Evolutionary conservation across 37 sponge, comb jelly and placozoan species (phyloP), one percentile per base, ranked within the genome.

Genomic region (Halisarca cf. caerulea): DNA sequence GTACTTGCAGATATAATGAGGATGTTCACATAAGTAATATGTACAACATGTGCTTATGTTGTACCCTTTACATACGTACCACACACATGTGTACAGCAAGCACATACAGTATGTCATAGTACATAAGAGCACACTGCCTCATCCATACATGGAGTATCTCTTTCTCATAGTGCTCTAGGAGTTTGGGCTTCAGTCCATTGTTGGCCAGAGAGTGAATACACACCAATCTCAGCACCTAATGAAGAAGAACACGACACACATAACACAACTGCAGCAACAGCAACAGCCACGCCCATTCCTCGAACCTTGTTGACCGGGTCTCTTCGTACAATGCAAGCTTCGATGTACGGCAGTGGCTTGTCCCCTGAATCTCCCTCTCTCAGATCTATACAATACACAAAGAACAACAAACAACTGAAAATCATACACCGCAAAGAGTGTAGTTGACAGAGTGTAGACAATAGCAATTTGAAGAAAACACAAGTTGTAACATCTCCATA

Each of bases 161-260:
- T 37, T 87, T 71, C 79, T 89, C 87, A 79, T 99, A 99, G 64
- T 85, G 72, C 42, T 99, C 99, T 59, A 94, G 58, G 18, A 99
- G 80, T 40, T 93, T 94, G 39, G 90, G 89, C 59, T 87, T 94
- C 28, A 99, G 83, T 4, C 99, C 99, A 88, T 90, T 91, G 61
- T 84, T 91, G 27, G 90, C 93, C 33, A 91, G 85, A 61, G 93
- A 94, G 85, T 99, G 99, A 77, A 96, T 78, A 58, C 97, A 96
- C 6, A 99, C 90, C 75, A 99, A 86, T 55, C 94, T 58, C 64
- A 99, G 82, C 5, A 94, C 84, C 95, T 93, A 53, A 74, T n/a
- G 45, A 41, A 20, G 6, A 36, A 28, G 25, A 28, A 30, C 64
- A 62, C 64, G 18, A 62, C 15, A 23, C 64, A 62, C 18, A 6